phyloP scores from a whole-genome alignment of 2,797 vertebrate genomes.

The Coranthus polyacanthus region DNA sequence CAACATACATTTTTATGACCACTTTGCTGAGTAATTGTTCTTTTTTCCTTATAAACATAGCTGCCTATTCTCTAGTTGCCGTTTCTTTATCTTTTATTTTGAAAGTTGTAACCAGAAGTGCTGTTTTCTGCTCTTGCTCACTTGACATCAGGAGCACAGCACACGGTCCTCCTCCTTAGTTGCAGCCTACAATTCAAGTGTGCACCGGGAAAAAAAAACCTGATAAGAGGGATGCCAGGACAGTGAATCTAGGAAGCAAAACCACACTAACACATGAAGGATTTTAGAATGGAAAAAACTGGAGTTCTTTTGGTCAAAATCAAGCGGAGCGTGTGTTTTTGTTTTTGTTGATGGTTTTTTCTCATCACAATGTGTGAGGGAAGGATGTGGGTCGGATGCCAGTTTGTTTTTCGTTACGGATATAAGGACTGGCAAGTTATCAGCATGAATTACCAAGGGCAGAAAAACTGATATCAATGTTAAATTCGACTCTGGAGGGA shows the following conservation, averaged over 20 bases:
- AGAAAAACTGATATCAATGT: slow-evolving; percentile 77
- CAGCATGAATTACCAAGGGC: slow-evolving; percentile 74
- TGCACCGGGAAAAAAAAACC: slow-evolving; percentile 63
- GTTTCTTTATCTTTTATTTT: slow-evolving; percentile 63
- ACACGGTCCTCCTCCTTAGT: slow-evolving; percentile 62
- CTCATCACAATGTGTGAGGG: slow-evolving; percentile 74
- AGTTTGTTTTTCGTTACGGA: slow-evolving; percentile 68
- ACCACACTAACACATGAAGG: slow-evolving; percentile 46
- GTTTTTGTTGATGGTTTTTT: slow-evolving; percentile 28
- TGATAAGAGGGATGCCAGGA: slow-evolving; percentile 59
- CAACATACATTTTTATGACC: neutral
- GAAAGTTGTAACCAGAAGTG: slow-evolving; percentile 41
- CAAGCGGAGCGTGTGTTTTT: slow-evolving; percentile 52
- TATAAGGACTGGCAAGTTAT: slow-evolving; percentile 73
- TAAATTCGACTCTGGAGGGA: slow-evolving; percentile 73
- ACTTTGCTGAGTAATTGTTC: too few species aligned
- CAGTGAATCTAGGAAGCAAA: slow-evolving; percentile 63
- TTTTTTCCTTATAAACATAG: too few species aligned
- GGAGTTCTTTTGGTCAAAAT: slow-evolving; percentile 57
- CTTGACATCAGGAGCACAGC: slow-evolving; percentile 53
- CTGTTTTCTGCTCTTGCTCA: neutral
- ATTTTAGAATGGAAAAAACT: slow-evolving; percentile 64
- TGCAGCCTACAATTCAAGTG: slow-evolving; percentile 72
- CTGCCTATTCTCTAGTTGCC: neutral
- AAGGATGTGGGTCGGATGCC: slow-evolving; percentile 77